Conservation (phyloP, 2,888 invertebrate species). For the Drosophila aldrichi region DNA sequence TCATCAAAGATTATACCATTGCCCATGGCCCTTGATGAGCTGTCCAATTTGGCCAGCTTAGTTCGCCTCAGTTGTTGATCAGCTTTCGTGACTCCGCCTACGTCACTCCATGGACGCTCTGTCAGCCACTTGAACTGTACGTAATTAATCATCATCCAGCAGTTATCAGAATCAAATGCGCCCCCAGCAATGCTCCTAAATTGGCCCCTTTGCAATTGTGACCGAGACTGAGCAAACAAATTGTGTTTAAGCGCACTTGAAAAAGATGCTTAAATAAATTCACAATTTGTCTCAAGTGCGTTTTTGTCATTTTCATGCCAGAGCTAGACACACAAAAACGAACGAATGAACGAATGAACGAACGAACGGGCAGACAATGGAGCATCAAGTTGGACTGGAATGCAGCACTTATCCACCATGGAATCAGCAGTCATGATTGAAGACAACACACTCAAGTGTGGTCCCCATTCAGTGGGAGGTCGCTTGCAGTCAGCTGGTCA, state of each 20-base stretch:
- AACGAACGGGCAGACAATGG: constrained; percentile 32
- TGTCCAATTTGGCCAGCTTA: constrained; percentile 58
- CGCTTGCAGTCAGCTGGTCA: constrained; percentile 45
- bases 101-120: constrained; percentile 28
- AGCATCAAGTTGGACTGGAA: constrained; percentile 49
- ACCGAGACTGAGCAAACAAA: constrained; percentile 52
- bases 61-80: constrained; percentile 59
- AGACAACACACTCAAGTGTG: constrained; percentile 59
- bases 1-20: constrained; percentile 60
- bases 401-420: constrained; percentile 55
- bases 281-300: constrained; percentile 81
- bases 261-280: constrained; percentile 68
- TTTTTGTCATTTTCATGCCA: constrained; percentile 79
- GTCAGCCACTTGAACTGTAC: constrained; percentile 47
- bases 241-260: constrained; percentile 70
- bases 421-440: constrained; percentile 61
- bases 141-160: constrained; percentile 74
- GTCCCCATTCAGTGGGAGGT: constrained; percentile 68
- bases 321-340: constrained; percentile 4
- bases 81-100: constrained; percentile 21
- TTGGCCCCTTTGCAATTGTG: constrained; percentile 45
- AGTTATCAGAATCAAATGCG: constrained; percentile 57
- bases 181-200: constrained; percentile 23
- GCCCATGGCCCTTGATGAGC: constrained; percentile 55
- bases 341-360: neutral